These are phyloP conservation scores for Neomicropteryx cornuta DNA, from an alignment of 1,140 invertebrate genomes.

Conservation along the genomic window DNA sequence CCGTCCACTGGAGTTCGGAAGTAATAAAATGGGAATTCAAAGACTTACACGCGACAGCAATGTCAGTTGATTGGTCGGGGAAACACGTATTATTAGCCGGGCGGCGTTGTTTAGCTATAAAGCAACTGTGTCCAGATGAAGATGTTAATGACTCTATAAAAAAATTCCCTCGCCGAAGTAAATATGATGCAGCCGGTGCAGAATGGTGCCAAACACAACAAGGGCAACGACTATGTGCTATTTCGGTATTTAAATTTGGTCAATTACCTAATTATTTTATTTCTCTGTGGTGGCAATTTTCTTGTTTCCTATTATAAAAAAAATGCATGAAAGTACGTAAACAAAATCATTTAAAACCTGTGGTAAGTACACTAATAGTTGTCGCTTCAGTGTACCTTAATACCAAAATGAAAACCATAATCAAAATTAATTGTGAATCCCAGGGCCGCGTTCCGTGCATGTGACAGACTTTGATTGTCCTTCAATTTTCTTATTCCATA, in stretches of 20 bases:
- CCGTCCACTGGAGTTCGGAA: constrained; percentile 38
- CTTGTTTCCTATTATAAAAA: neutral
- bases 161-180: constrained; percentile 77
- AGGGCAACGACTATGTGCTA: constrained; percentile 73
- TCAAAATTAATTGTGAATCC: too few relatives aligned
- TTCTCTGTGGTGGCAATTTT: neutral
- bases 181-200: constrained; percentile 85
- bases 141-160: constrained; percentile 60
- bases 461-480: too few relatives aligned
- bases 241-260: constrained; percentile 59
- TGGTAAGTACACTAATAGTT: too few relatives aligned
- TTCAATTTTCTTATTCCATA: too few relatives aligned
- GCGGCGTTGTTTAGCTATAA: constrained; percentile 69
- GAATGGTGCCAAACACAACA: constrained; percentile 82
- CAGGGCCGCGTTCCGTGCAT: too few relatives aligned
- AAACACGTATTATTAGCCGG: constrained; percentile 76
- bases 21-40: constrained; percentile 39
- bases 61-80: constrained; percentile 80
- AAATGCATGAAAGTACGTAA: too few relatives aligned
- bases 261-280: too few relatives aligned
- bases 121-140: constrained; percentile 58
- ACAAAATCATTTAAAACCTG: too few relatives aligned
- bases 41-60: constrained; percentile 75
- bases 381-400: too few relatives aligned
- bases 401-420: too few relatives aligned